Percentiles rank a stretch among this genome's conserved stretches.
Conservation (phyloP, 2,797 vertebrate species). For the Lagocephalus sceleratus region DNA sequence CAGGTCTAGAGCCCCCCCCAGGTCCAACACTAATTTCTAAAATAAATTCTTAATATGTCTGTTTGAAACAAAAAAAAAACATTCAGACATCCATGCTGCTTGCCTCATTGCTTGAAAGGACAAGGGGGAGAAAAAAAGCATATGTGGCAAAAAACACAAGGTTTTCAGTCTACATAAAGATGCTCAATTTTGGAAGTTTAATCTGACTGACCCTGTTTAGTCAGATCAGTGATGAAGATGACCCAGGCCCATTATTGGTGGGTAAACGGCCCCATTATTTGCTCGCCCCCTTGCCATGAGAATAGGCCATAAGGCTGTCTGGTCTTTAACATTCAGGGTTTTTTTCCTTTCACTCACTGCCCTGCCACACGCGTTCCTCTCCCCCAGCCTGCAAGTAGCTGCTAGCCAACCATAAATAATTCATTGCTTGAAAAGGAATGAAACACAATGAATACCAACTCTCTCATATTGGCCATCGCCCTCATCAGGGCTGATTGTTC, state of each 20-base stretch:
- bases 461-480: slow-evolving; percentile 61
- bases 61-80: no score
- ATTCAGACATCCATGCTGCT: no score
- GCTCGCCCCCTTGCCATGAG: slow-evolving; percentile 10
- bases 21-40: no score
- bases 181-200: neutral
- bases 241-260: slow-evolving; percentile 20
- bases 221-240: slow-evolving; percentile 16
- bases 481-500: slow-evolving; percentile 72
- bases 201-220: slow-evolving; percentile 14
- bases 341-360: slow-evolving; percentile 47
- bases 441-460: slow-evolving; percentile 76
- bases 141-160: no score
- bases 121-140: no score
- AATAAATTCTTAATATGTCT: no score
- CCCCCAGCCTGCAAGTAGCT: slow-evolving; percentile 52
- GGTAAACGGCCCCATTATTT: slow-evolving; percentile 26
- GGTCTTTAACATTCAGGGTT: slow-evolving; percentile 38
- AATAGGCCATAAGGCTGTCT: slow-evolving; percentile 23
- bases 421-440: slow-evolving; percentile 64
- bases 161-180: no score
- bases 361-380: slow-evolving; percentile 42
- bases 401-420: slow-evolving; percentile 76
- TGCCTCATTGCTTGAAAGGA: no score
- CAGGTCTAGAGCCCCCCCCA: no score